Evolutionary conservation across 2,888 invertebrate genomes (phyloP).

Genomic region (Agrotis ipsilon): DNA sequence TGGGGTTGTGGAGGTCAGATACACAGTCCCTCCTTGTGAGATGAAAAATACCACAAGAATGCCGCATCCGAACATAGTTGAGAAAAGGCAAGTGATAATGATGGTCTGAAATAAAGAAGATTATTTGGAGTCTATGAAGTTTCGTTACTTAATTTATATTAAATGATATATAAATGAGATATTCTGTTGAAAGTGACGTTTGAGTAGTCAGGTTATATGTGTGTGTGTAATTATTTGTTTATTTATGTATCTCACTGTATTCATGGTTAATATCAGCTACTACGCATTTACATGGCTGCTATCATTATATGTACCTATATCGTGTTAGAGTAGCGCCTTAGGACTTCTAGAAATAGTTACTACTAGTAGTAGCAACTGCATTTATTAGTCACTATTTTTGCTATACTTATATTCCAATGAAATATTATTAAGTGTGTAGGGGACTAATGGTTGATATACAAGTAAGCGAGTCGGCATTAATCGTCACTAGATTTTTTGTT

Average conservation of each 20-base stretch:
- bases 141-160: not conserved
- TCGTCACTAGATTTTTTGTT: too few relatives aligned
- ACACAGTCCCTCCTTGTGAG: not conserved
- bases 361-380: conserved; percentile 23
- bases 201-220: conserved; percentile 18
- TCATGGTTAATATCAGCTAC: conserved; percentile 5
- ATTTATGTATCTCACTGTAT: conserved; percentile 35
- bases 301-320: conserved; percentile 22
- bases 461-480: too few relatives aligned
- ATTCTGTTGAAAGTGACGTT: not conserved
- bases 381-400: conserved; percentile 28
- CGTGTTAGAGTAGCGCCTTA: conserved; percentile 11
- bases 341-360: conserved; percentile 12
- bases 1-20: not conserved
- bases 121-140: not conserved
- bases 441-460: too few relatives aligned
- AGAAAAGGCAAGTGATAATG: too few relatives aligned
- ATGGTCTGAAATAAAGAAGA: too few relatives aligned
- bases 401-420: not conserved
- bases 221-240: conserved; percentile 38
- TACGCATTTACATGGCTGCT: conserved; percentile 16
- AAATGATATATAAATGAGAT: not conserved
- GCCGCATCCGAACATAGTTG: too few relatives aligned
- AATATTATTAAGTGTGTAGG: not conserved
- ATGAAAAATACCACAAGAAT: too few relatives aligned